Evolutionary conservation across 92 coral and sea anemone species (phyloP), one percentile per base, ranked within the genome.

Genomic region (Siderastrea siderea): DNA sequence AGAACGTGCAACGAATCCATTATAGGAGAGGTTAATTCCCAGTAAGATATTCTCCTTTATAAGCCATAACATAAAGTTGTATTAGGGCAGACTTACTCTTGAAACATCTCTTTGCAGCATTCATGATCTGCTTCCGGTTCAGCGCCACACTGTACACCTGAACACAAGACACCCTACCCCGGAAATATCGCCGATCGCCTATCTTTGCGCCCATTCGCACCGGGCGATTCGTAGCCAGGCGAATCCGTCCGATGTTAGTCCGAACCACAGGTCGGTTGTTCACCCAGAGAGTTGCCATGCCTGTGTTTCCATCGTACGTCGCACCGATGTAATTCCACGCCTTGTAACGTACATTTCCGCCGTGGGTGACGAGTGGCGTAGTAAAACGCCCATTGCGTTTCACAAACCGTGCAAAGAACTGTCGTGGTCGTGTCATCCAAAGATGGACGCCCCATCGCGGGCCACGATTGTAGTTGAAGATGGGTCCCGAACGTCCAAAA

Each of bases 371-470:
- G 38, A 91, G 86, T 44, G 96, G 91, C 6, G 92, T 85, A 58
- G 92, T 90, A 64, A 71, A 71, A 1, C 68, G 92, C 52, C 93
- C 87, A 19, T 68, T 58, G 55, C 94, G 96, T 38, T 60, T 78
- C 65, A 88, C 95, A 74, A 95, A 88, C 66, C 93, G 98, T 5
- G 88, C 86, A 77, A 81, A 86, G 63, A 95, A 64, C 61, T 70
- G 90, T 16, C 84, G 82, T 11, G 78, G 91, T 14, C 92, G 83
- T 7, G 87, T 83, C 96, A 93, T 91, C 96, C 96, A 95, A 19
- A 95, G 53, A 61, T 93, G 95, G 7, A 95, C 87, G 14, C 98
- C 98, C 96, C 96, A 88, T 58, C 85, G 75, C 11, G 95, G 94
- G 1, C 96, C 93, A 13, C 84, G 93, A 77, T 95, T 91, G 71